Conservation (phyloP, 2,888 invertebrate species). For the Andrena flavipes region DNA sequence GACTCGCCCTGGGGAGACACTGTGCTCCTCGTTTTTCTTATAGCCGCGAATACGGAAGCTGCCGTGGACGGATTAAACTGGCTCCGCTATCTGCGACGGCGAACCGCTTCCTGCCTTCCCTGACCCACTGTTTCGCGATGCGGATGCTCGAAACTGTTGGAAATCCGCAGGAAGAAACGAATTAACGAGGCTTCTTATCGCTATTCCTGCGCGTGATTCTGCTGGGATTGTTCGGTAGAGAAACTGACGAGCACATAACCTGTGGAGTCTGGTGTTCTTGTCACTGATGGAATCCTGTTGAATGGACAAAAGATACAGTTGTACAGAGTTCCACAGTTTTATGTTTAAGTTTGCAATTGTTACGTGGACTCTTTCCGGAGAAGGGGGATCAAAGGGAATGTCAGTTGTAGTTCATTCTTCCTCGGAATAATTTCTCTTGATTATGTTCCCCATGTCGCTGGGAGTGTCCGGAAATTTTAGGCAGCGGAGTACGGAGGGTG, state of each 20-base stretch:
- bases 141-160: neutral
- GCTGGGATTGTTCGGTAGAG: neutral
- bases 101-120: constrained; percentile 37
- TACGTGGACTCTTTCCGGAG: no score
- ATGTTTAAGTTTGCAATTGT: no score
- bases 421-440: neutral
- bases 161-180: neutral
- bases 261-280: no score
- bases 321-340: no score
- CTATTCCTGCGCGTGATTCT: neutral
- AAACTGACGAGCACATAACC: neutral
- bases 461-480: neutral
- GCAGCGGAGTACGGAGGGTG: neutral
- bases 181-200: constrained; percentile 3
- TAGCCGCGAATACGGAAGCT: constrained; percentile 55
- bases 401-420: neutral
- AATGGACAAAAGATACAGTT: no score
- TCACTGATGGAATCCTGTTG: no score
- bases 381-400: neutral
- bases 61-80: constrained; percentile 62
- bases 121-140: neutral
- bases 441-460: neutral
- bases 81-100: constrained; percentile 51
- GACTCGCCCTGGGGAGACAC: neutral
- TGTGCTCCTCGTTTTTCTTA: constrained; percentile 36